These are phyloP conservation scores for Oryzias melastigma DNA, from an alignment of 2,113 vertebrate species.

Conservation along the genomic window DNA sequence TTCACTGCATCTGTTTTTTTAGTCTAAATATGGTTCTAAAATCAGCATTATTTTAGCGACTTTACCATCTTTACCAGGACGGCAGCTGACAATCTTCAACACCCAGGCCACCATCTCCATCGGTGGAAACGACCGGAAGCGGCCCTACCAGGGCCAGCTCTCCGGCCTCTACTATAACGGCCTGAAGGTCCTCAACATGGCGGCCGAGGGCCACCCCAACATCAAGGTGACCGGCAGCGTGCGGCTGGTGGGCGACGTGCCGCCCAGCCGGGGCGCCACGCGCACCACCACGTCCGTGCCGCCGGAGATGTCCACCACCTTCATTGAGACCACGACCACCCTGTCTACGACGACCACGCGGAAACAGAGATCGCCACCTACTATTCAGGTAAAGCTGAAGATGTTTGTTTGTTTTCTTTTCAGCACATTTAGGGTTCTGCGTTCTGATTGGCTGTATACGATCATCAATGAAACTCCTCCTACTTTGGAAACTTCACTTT, in stretches of 20 bases:
- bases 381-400: conserved; percentile 83
- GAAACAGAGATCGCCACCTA: conserved; percentile 92
- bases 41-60: background rate
- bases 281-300: conserved; percentile 92
- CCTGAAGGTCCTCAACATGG: conserved; percentile 97
- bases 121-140: conserved; percentile 92
- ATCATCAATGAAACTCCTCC: too few relatives aligned
- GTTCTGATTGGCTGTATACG: too few relatives aligned
- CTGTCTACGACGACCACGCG: conserved; percentile 95
- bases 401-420: background rate
- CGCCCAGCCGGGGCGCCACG: conserved; percentile 85
- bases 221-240: conserved; percentile 97
- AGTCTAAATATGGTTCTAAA: background rate
- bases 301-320: conserved; percentile 96
- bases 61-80: conserved; percentile 73
- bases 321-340: conserved; percentile 97
- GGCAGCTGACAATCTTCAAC: conserved; percentile 99
- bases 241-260: conserved; percentile 92
- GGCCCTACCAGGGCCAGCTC: conserved; percentile 97
- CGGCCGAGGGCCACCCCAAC: conserved; percentile 91
- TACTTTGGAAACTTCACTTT: too few relatives aligned
- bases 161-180: conserved; percentile 98
- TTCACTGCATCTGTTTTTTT: too few relatives aligned
- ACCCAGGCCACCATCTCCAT: conserved; percentile 98
- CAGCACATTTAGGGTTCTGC: too few relatives aligned